Conservation (phyloP, 2,888 invertebrate species). For the Drosophila pseudotakahashii region DNA sequence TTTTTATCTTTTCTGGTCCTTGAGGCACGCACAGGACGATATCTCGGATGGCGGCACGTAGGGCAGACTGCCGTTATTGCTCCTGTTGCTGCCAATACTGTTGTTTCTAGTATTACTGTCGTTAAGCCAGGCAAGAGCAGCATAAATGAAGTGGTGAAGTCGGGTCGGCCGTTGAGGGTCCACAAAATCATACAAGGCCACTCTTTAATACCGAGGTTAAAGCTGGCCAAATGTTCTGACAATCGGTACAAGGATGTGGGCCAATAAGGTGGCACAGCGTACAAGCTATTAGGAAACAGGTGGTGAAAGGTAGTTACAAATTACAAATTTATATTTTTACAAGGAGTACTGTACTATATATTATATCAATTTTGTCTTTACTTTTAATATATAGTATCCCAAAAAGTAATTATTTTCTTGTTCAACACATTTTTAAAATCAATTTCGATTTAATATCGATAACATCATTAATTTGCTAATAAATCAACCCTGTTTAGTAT, state of each 20-base stretch:
- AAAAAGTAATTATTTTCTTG: too few species aligned
- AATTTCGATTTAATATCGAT: too few species aligned
- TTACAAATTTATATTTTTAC: too few species aligned
- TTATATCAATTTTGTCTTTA: too few species aligned
- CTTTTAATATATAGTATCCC: too few species aligned
- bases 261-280: conserved; percentile 13
- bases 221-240: conserved; percentile 34
- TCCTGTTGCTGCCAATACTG: conserved; percentile 19
- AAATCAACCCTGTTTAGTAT: background rate
- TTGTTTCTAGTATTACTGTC: conserved; percentile 8
- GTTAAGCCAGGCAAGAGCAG: conserved; percentile 35
- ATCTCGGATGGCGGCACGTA: conserved; percentile 66
- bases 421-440: too few species aligned
- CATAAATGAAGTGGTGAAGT: conserved; percentile 48
- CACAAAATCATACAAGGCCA: conserved; percentile 25
- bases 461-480: too few species aligned
- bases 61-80: conserved; percentile 42
- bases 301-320: too few species aligned
- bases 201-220: conserved; percentile 44
- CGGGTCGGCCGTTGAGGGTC: conserved; percentile 23
- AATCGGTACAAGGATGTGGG: conserved; percentile 39
- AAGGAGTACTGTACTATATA: too few species aligned
- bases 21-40: conserved; percentile 58
- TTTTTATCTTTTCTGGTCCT: conserved; percentile 7
- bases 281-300: conserved; percentile 3